Conservation (phyloP, 2,888 invertebrate genomes). For the Tetramorium bicarinatum region DNA sequence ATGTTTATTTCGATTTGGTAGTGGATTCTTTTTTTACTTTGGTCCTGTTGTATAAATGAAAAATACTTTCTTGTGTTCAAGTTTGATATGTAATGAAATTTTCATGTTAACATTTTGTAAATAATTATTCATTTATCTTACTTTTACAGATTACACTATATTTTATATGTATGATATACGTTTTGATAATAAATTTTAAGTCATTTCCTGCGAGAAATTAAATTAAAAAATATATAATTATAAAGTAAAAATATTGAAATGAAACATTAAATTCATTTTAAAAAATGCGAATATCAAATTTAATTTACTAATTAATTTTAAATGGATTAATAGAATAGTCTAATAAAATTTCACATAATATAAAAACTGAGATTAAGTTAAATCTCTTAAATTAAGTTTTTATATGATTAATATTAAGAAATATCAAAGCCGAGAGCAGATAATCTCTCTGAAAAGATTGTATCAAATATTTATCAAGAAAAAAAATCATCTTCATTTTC, state of each 20-base stretch:
- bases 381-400: constrained; percentile 8
- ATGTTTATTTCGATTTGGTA: background rate
- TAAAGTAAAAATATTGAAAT: background rate
- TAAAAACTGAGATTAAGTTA: background rate
- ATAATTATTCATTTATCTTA: background rate
- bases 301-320: background rate
- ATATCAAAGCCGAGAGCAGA: background rate
- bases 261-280: background rate
- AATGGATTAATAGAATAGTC: background rate
- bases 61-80: background rate
- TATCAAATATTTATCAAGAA: constrained; percentile 22
- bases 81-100: background rate
- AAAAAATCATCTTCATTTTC: background rate
- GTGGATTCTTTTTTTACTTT: background rate
- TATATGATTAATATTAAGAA: background rate
- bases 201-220: background rate
- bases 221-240: background rate
- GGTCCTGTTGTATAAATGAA: background rate
- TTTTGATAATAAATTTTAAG: background rate
- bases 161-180: background rate
- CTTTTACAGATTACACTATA: background rate
- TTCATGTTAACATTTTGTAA: background rate
- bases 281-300: background rate
- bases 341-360: constrained; percentile 2
- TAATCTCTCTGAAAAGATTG: background rate